These are phyloP conservation scores for Spilogale gracilis DNA, from an alignment of 2,113 vertebrate genomes.

Conservation along the genomic window DNA sequence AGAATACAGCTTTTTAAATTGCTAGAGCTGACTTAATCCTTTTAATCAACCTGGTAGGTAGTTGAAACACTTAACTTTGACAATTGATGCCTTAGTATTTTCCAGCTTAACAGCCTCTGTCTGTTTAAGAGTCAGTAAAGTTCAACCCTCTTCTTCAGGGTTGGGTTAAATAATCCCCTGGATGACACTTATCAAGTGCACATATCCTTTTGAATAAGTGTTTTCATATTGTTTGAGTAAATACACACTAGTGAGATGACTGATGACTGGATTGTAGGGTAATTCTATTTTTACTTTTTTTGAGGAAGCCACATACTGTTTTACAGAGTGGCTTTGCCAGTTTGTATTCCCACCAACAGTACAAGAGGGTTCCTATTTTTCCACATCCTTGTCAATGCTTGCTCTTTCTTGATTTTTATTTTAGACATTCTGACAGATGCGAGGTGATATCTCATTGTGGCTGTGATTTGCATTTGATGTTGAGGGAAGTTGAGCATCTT, in stretches of 20 bases:
- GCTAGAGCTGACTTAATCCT: not conserved
- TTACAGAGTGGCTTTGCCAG: not conserved
- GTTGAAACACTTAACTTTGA: not conserved
- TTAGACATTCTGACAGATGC: not conserved
- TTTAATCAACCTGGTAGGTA: not conserved
- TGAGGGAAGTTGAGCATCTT: not conserved
- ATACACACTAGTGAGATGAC: not conserved
- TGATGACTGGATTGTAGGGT: not conserved
- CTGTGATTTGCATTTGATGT: not conserved
- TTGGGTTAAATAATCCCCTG: not conserved
- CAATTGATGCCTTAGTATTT: not conserved
- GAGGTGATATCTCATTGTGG: not conserved
- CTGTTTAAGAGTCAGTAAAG: not conserved
- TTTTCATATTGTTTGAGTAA: not conserved
- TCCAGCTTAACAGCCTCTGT: not conserved
- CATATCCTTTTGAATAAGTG: not conserved
- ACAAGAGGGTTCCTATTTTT: not conserved
- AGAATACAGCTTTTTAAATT: conserved; percentile 28
- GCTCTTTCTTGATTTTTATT: not conserved
- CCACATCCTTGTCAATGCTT: not conserved
- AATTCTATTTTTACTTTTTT: not conserved
- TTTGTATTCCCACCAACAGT: not conserved
- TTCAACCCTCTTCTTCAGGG: not conserved
- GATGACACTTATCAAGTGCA: not conserved
- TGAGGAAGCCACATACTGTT: not conserved